These are phyloP conservation scores for Gisinianus flammeolus DNA, from an alignment of 2,888 invertebrate species.

Conservation along the genomic window DNA sequence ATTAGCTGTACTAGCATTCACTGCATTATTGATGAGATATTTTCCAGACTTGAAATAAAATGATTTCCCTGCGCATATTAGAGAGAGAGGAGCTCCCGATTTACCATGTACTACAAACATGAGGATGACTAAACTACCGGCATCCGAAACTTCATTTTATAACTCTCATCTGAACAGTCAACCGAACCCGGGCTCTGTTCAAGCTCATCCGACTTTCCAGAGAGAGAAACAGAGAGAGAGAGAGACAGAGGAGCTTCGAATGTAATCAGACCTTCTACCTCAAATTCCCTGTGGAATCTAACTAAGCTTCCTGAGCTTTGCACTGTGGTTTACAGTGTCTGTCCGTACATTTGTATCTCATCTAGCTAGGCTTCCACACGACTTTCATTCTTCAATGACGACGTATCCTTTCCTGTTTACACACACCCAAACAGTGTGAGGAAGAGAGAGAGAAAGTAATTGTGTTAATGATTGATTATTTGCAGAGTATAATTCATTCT, in stretches of 20 bases:
- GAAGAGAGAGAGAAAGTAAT: slow-evolving; percentile 29
- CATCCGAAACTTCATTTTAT: neutral
- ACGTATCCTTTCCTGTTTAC: neutral
- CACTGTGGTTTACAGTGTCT: slow-evolving; percentile 13
- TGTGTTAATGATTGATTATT: slow-evolving; percentile 42
- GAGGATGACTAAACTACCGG: neutral
- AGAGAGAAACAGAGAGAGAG: no score
- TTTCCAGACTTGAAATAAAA: neutral
- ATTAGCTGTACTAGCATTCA: no score
- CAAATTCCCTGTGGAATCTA: slow-evolving; percentile 36
- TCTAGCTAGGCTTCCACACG: neutral
- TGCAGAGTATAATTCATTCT: no score
- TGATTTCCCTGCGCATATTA: neutral
- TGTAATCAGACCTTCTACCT: slow-evolving; percentile 29
- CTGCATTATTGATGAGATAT: neutral
- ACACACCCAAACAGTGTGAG: neutral
- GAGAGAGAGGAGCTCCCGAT: neutral
- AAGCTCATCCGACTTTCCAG: slow-evolving; percentile 1
- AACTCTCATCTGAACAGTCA: neutral
- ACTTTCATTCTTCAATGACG: neutral
- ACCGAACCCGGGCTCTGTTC: neutral
- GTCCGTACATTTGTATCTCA: neutral
- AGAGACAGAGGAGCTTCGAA: slow-evolving; percentile 28
- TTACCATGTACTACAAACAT: neutral
- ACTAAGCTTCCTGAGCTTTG: slow-evolving; percentile 25